These are phyloP conservation scores for Linepithema humile DNA, from an alignment of 1,140 invertebrate species.

Conservation along the genomic window DNA sequence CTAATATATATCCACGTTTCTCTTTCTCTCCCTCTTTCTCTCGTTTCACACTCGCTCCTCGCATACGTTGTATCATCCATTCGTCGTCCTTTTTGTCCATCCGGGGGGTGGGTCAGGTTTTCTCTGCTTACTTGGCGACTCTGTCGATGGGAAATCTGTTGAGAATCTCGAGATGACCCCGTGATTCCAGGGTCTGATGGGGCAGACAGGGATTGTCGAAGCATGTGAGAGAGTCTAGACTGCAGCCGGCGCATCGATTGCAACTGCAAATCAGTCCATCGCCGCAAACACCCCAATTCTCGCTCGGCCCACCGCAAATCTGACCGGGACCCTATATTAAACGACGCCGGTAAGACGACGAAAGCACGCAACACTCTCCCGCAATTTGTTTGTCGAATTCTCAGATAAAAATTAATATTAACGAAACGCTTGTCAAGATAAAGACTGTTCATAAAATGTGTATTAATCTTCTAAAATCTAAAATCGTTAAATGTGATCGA, in stretches of 20 bases:
- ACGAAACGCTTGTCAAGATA: neutral
- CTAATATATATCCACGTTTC: slow-evolving; percentile 20
- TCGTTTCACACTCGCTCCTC: neutral
- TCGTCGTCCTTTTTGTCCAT: neutral
- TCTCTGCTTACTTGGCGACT: slow-evolving; percentile 46
- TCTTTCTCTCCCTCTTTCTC: neutral
- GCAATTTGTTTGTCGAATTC: neutral
- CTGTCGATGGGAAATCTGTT: slow-evolving; percentile 34
- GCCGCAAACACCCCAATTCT: slow-evolving; percentile 83
- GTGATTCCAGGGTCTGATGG: slow-evolving; percentile 14
- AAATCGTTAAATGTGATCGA: neutral
- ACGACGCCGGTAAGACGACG: neutral
- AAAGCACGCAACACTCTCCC: neutral
- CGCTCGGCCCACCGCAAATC: slow-evolving; percentile 82
- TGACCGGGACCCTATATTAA: slow-evolving; percentile 83
- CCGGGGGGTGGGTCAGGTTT: neutral
- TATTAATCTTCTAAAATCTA: neutral
- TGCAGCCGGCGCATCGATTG: slow-evolving; percentile 84
- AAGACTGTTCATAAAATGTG: neutral
- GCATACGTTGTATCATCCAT: neutral
- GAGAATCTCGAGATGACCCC: slow-evolving; percentile 4
- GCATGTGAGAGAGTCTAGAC: slow-evolving; percentile 80
- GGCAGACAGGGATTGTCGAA: slow-evolving; percentile 70
- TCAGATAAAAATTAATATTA: neutral
- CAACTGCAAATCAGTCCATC: slow-evolving; percentile 85